Percentiles rank a stretch among this genome's conserved stretches.
These are phyloP conservation scores for Phenacoccus solenopsis DNA, from an alignment of 1,140 invertebrate species.

Conservation along the genomic window DNA sequence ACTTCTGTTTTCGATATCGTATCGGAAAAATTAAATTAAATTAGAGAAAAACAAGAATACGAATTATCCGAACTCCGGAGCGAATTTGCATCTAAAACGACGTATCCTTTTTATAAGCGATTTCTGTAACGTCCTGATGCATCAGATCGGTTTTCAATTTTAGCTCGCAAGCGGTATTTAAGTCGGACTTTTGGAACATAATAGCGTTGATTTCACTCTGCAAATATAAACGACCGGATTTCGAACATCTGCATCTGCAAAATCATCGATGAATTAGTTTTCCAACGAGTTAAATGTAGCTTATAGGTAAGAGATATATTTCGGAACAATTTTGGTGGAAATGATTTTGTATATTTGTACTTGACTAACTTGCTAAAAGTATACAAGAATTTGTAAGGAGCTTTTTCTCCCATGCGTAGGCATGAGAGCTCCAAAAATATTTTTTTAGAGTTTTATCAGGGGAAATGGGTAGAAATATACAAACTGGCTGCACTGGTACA, in stretches of 20 bases:
- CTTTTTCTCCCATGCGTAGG: too few relatives aligned
- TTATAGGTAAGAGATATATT: too few relatives aligned
- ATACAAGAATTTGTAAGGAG: not conserved
- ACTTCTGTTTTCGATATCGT: too few relatives aligned
- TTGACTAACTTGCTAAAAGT: too few relatives aligned
- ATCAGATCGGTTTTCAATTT: slow-evolving; percentile 4
- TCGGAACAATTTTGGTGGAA: too few relatives aligned
- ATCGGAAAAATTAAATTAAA: not conserved
- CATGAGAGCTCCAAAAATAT: too few relatives aligned
- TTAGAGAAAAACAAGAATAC: not conserved
- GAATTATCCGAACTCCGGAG: not conserved
- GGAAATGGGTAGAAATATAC: too few relatives aligned
- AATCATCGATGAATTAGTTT: too few relatives aligned
- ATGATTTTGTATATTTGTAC: too few relatives aligned
- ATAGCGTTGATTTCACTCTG: slow-evolving; percentile 1
- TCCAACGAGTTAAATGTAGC: too few relatives aligned
- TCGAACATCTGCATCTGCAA: not conserved
- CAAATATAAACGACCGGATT: slow-evolving; percentile 5
- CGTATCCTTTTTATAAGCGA: not conserved
- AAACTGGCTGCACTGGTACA: too few relatives aligned
- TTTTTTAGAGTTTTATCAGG: too few relatives aligned
- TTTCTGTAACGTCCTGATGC: slow-evolving; percentile 5
- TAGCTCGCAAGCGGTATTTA: slow-evolving; percentile 4
- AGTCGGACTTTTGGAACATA: slow-evolving; percentile 6
- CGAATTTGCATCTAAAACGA: not conserved